A percentile compares a stretch with the other conserved stretches of the same genome.
Evolutionary conservation across 2,888 invertebrate genomes (phyloP).

Genomic region (Orthosia cruda): DNA sequence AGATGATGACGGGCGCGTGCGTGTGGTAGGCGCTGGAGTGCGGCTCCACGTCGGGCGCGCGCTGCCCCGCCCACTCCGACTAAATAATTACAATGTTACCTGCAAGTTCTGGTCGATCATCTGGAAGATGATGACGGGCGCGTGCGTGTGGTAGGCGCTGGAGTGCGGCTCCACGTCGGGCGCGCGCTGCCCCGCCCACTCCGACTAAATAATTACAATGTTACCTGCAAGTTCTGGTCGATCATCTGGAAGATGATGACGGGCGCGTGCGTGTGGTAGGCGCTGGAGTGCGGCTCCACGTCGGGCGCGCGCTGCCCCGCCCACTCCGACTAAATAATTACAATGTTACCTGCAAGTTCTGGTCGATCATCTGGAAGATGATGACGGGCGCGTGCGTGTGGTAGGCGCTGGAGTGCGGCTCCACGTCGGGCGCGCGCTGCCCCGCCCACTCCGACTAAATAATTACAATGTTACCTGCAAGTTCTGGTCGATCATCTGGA

Average conservation of each 20-base stretch:
- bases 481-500: constrained; percentile 99
- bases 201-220: too few species aligned
- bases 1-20: constrained; percentile 98
- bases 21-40: constrained; percentile 97
- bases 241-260: constrained; percentile 99
- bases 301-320: constrained; percentile 95
- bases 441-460: constrained; percentile 98
- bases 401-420: constrained; percentile 95
- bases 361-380: constrained; percentile 99
- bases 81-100: too few species aligned
- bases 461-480: constrained; percentile 92
- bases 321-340: too few species aligned
- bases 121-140: constrained; percentile 99
- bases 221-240: constrained; percentile 97
- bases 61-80: constrained; percentile 97
- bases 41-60: constrained; percentile 96
- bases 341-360: constrained; percentile 95
- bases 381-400: constrained; percentile 99
- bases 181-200: constrained; percentile 96
- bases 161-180: constrained; percentile 96
- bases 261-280: constrained; percentile 98
- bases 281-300: constrained; percentile 95
- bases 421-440: constrained; percentile 95
- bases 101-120: constrained; percentile 99
- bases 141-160: constrained; percentile 97